These are phyloP conservation scores for Nephrotoma appendiculata DNA, from an alignment of 2,888 invertebrate genomes.

Conservation along the genomic window DNA sequence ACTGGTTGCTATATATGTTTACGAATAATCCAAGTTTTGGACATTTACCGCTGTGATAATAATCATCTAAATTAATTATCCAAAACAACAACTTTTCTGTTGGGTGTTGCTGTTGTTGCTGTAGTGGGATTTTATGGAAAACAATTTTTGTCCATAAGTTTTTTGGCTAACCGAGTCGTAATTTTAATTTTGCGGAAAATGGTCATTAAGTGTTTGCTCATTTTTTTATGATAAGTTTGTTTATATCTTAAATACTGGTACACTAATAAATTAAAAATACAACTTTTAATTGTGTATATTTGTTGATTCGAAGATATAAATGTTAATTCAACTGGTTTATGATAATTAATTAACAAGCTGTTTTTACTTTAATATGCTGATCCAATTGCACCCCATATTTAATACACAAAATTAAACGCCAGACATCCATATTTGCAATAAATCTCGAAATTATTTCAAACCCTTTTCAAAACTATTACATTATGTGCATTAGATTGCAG, in stretches of 20 bases:
- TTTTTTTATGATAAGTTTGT: not conserved
- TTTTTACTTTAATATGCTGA: too few relatives aligned
- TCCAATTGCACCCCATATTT: too few relatives aligned
- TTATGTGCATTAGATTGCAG: not conserved
- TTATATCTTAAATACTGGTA: not conserved
- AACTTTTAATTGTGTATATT: not conserved
- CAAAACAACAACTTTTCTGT: not conserved
- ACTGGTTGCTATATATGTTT: not conserved
- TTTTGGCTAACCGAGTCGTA: not conserved
- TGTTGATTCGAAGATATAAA: not conserved
- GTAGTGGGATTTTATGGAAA: not conserved
- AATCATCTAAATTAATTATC: not conserved
- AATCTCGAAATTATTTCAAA: not conserved
- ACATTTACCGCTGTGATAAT: not conserved
- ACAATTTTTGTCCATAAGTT: not conserved
- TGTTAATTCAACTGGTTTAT: not conserved
- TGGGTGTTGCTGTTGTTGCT: not conserved
- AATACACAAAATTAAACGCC: not conserved
- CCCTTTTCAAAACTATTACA: not conserved
- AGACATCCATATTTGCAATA: not conserved
- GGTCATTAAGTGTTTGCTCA: not conserved
- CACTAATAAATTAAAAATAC: not conserved
- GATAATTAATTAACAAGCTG: not conserved
- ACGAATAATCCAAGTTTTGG: not conserved
- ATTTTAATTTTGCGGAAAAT: not conserved